Base-by-base conservation (phyloP, 2,888 invertebrate genomes). In the Macropis europaea region DNA sequence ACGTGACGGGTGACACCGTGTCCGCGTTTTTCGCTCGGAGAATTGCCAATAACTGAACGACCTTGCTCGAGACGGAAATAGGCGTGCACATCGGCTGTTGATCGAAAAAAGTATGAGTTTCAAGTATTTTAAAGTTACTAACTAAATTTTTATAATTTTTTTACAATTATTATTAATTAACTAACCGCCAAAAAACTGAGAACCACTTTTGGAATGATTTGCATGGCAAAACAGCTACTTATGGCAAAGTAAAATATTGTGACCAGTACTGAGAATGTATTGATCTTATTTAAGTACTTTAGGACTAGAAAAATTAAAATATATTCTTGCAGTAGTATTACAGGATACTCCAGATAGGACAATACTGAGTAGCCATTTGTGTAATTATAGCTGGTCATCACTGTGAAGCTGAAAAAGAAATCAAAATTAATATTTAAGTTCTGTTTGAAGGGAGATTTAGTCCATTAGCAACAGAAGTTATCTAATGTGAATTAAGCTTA, bases 261-360 rank as follows among this genome's bases (percentile, higher is more conserved):
- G 24, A 79, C 71, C 3, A 90, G 5, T 2, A 90, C 38, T n/a
- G 84, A 79, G 56, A 57, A 76, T 13, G 85, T 73, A 67, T 92
- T 91, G 43, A 95, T 84, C 72, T 92, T 81, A 30, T 92, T 90
- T 83, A 93, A 93, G 86, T 94, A 96, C 84, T 93, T 92, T 62
- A 96, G 90, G 2, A 95, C 95, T 59, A 94, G 92, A 85, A 92
- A 94, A 77, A 96, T 92, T 71, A 97, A 90, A 6, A 95, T 90
- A 74, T 94, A 93, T 82, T 96, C 94, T 91, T 97, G 96, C 1
- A 93, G 53, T 63, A 97, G 89, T 76, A 97, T 93, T 43, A 96
- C 93, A 0, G 96, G 96, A 89, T 97, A 97, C 86, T 97, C 97
- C 92, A 97, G 90, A 84, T 96, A 97, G 0, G 96, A 95, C 76